Percentiles rank a stretch among this genome's conserved stretches.
Conservation (phyloP, 2,797 vertebrate genomes). For the Coilia nasus region DNA sequence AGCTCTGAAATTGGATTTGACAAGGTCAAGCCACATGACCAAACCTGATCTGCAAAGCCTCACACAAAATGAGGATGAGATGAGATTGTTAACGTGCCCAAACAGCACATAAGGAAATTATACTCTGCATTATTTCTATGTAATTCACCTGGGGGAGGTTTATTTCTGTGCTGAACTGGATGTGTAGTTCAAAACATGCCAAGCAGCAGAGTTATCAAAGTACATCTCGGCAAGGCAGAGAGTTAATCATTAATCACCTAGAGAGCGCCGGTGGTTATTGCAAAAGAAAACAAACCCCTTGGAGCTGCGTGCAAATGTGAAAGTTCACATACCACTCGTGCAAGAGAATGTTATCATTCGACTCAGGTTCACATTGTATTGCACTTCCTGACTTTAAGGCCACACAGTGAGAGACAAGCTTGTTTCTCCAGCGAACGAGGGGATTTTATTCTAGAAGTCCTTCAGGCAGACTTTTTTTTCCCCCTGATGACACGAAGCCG, state of each 20-base stretch:
- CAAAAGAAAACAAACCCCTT: conserved; percentile 68
- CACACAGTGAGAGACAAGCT: conserved; percentile 28
- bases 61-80: conserved; percentile 37
- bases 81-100: conserved; percentile 50
- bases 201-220: conserved; percentile 21
- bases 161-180: conserved; percentile 18
- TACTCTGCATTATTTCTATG: conserved; percentile 36
- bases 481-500: conserved; percentile 4
- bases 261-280: conserved; percentile 59
- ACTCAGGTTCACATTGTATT: conserved; percentile 77
- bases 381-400: conserved; percentile 69
- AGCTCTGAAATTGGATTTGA: conserved; percentile 19
- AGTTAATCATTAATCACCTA: conserved; percentile 66
- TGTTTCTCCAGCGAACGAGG: conserved; percentile 17
- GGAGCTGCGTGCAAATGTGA: conserved; percentile 64
- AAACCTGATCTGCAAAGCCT: conserved; percentile 45
- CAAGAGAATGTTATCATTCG: conserved; percentile 70
- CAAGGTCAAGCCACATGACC: conserved; percentile 37
- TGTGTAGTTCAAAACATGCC: conserved; percentile 10
- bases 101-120: conserved; percentile 46
- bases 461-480: background rate
- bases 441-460: background rate
- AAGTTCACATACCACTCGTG: conserved; percentile 51
- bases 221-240: conserved; percentile 41
- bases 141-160: conserved; percentile 29